phyloP scores from a whole-genome alignment of 2,113 vertebrate genomes.

The Vidua chalybeata region DNA sequence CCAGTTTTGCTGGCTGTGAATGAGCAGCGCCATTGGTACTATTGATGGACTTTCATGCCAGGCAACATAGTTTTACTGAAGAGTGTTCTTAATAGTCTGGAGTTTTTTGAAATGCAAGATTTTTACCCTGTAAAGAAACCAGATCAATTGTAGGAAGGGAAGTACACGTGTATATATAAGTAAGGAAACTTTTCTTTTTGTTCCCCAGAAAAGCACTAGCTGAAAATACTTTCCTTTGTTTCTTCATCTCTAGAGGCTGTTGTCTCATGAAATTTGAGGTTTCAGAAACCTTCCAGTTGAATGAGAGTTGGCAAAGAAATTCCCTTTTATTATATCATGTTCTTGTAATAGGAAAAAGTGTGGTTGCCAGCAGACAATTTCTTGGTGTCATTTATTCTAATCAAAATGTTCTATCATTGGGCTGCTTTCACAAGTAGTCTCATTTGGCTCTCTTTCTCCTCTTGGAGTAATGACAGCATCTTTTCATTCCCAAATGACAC shows the following conservation, averaged over 20 bases:
- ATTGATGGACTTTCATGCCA: not conserved
- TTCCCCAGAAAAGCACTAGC: not conserved
- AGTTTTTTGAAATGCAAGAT: not conserved
- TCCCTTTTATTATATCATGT: not conserved
- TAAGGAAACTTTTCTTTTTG: not conserved
- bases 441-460: constrained; percentile 22
- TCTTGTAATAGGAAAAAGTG: constrained; percentile 25
- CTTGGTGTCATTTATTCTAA: constrained; percentile 45
- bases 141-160: not conserved
- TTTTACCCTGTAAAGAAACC: not conserved
- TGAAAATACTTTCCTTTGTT: not conserved
- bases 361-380: constrained; percentile 46
- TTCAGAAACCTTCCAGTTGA: constrained; percentile 28
- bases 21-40: accelerated
- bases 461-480: constrained; percentile 52
- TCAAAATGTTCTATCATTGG: constrained; percentile 37
- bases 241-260: not conserved
- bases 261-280: not conserved
- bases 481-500: constrained; percentile 57
- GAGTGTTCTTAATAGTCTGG: not conserved
- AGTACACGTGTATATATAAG: not conserved
- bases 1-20: not conserved
- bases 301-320: constrained; percentile 43
- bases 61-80: not conserved
- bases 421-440: constrained; percentile 52